Base-by-base conservation (phyloP, 2,888 invertebrate genomes). In the Meiosimyza platycephala region DNA sequence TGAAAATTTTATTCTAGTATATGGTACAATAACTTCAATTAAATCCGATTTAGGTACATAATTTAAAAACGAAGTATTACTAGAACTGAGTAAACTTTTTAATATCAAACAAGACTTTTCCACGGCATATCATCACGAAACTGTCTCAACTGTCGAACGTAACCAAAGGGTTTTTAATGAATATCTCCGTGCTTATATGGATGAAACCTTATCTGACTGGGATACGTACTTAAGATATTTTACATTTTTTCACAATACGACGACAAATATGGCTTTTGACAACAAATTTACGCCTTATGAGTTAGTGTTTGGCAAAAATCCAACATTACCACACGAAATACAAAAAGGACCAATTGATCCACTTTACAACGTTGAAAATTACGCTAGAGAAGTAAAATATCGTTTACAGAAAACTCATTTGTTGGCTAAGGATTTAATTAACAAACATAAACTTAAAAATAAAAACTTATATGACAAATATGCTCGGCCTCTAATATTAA, bases 121-220 rank as follows among this genome's bases (percentile, higher is more conserved):
- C 11, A 75, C 75, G 40, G 67, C 74, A 7, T 74, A 69, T 48
- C 76, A 78, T 60, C 75, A 76, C 16, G 72, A 76, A 60, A 64
- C 71, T 15, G 62, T 79, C 22, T 71, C 76, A 13, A 71, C 72
- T 22, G 52, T 77, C 47, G 76, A 78, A 76, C 71, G 77, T 40
- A 76, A 76, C 63, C 75, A 76, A 52, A 70, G 76, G 60, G 16
- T 63, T 15, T 63, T 63, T n/a, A 63, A 63, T 50, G 63, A 63
- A 40, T 63, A 63, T 15, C n/a, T 48, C 2, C 33, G 63, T 15
- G 47, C 48, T 15, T 63, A 22, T 50, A 15, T 15, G 13, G 28
- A 3, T 11, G 63, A 63, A 40, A 63, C n/a, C 7, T 48, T 48
- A 16, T 63, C 16, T 7, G 63, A 63, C 47, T 48, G 63, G 47